phyloP scores from a whole-genome alignment of 2,797 vertebrate species.

The Limnodromus scolopaceus region DNA sequence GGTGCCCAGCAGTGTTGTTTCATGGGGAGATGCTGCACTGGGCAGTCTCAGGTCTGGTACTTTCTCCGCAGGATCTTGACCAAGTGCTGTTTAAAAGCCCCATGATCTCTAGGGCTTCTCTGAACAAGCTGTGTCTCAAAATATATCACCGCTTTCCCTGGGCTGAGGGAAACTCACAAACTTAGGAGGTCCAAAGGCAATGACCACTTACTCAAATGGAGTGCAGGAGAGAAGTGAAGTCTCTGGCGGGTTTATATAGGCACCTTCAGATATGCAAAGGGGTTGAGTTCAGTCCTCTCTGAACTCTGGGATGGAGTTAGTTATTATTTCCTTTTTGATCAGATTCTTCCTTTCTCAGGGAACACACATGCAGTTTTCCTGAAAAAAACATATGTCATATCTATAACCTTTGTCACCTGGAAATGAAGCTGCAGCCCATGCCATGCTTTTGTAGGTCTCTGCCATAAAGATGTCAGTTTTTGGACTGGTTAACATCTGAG shows the following conservation, averaged over 20 bases:
- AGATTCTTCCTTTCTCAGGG: background rate
- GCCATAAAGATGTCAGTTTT: background rate
- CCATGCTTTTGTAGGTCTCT: background rate
- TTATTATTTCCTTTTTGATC: background rate
- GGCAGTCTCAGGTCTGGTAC: background rate
- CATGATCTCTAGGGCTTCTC: background rate
- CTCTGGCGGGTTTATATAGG: background rate
- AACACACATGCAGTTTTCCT: background rate
- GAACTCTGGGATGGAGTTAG: background rate
- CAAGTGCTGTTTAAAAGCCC: background rate
- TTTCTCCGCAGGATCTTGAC: background rate
- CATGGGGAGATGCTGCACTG: background rate
- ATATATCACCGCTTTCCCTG: background rate
- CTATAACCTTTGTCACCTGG: background rate
- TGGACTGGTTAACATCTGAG: background rate
- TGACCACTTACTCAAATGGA: background rate
- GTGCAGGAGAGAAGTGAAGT: background rate
- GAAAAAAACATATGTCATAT: rapidly evolving
- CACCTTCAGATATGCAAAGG: background rate
- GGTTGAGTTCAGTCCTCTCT: background rate
- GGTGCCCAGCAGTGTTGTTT: background rate
- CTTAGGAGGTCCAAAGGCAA: background rate
- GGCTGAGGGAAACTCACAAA: background rate
- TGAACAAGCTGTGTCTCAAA: background rate
- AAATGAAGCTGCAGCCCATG: background rate